phyloP scores from a whole-genome alignment of 2,888 invertebrate genomes.

The Oscheius sp. region DNA sequence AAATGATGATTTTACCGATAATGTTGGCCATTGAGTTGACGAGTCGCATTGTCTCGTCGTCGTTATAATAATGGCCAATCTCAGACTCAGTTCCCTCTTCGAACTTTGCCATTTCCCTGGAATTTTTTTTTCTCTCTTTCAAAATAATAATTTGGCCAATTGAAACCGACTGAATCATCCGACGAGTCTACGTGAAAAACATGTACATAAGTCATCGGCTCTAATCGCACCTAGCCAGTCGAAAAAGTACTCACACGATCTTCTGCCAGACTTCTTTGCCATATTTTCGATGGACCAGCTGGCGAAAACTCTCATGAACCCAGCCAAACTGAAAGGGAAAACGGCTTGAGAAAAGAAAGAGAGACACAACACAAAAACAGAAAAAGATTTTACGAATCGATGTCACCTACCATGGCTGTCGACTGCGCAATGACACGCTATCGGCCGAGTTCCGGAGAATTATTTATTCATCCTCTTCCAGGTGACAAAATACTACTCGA shows the following conservation, averaged over 20 bases:
- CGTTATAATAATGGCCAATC: conserved; percentile 65
- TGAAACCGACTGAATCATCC: no score
- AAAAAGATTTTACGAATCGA: conserved; percentile 9
- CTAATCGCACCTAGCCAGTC: no score
- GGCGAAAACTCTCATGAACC: conserved; percentile 68
- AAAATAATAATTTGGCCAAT: no score
- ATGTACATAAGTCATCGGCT: background rate
- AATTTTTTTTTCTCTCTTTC: conserved; percentile 13
- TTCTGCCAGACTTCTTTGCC: conserved; percentile 66
- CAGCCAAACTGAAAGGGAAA: conserved; percentile 64
- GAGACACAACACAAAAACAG: background rate
- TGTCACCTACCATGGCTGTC: conserved; percentile 28
- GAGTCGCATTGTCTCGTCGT: conserved; percentile 66
- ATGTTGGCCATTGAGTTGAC: conserved; percentile 66
- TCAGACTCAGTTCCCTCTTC: conserved; percentile 66
- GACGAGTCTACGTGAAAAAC: no score
- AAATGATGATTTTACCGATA: conserved; percentile 46
- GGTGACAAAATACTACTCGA: conserved; percentile 5
- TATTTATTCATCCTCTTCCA: conserved; percentile 18
- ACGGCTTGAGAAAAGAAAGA: background rate
- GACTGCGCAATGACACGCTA: conserved; percentile 24
- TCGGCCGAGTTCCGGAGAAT: conserved; percentile 9
- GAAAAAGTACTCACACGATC: conserved; percentile 57
- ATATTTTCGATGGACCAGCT: conserved; percentile 65
- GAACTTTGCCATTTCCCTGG: conserved; percentile 65